Evolutionary conservation across 2,888 invertebrate species (phyloP), one percentile per base, ranked within the genome.

Genomic region (Agrotis exclamationis): DNA sequence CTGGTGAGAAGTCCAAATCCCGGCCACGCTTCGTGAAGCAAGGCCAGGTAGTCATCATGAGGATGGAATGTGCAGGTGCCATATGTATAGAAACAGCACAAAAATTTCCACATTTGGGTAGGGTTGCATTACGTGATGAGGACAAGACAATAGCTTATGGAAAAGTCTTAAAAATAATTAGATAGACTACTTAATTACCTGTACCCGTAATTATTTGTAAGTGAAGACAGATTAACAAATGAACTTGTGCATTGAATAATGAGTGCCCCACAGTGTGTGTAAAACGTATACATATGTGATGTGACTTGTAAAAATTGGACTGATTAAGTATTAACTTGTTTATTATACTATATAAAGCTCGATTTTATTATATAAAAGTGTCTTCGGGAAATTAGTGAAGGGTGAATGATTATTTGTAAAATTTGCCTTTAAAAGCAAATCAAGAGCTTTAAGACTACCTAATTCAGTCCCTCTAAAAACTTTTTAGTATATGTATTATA

Each of bases 81-180:
- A 47, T 70, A 5, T 70, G 70, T 24, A 39, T 69, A 13, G 70
- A 48, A 50, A 13, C 56, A 1, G 56, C 5, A 1, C 69, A 69
- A 20, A 53, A 20, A 5, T 51, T 51, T n/a, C 5, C 13, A 18
- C 53, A 47, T 2, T 3, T 70, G 5, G 70, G 70, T 14, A 45
- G 70, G 59, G n/a, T 70, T 2, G 14, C 51, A 2, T 13, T 69
- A 14, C 22, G 70, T n/a, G 47, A 69, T 24, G 69, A 69, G 3
- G 99, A 63, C 18, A 63, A n/a, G 16, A 63, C 63, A 0, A 44
- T 73, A 14, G 70, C 58, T 2, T n/a, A 63, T 14, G 72, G 72
- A 20, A 73, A 63, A 47, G 58, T 73, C 3, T 18, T 73, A 28
- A 73, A 70, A 70, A 24, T 73, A 1, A 14, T 72, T 16, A 24